Conservation (phyloP, 2,888 invertebrate genomes). For the Megaustenia siamemsis region DNA sequence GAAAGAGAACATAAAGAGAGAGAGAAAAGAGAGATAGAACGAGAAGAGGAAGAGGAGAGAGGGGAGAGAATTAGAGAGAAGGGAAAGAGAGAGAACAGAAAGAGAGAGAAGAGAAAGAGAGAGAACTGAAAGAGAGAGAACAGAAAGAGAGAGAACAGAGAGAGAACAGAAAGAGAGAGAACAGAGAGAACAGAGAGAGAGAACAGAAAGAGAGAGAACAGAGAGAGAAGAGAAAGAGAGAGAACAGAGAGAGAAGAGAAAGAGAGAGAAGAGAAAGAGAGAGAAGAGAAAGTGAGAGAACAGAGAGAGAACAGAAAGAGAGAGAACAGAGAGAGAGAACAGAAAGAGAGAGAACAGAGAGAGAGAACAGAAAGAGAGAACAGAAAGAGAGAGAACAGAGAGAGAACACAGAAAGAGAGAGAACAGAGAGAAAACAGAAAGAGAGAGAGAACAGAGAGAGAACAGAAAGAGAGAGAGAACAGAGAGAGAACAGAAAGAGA, state of each 20-base stretch:
- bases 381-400: neutral
- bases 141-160: neutral
- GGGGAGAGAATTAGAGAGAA: neutral
- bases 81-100: too few relatives aligned
- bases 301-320: neutral
- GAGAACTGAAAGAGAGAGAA: neutral
- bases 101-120: neutral
- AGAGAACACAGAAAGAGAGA: neutral
- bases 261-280: neutral
- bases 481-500: neutral
- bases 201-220: neutral
- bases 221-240: too few relatives aligned
- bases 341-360: neutral
- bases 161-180: neutral
- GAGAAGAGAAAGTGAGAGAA: neutral
- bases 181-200: neutral
- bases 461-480: neutral
- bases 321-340: neutral
- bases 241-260: neutral
- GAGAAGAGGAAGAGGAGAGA: neutral
- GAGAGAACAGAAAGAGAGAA: neutral
- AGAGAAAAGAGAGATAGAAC: neutral
- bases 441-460: neutral
- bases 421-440: neutral
- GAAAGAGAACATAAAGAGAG: too few relatives aligned